Conservation (phyloP, 2,113 vertebrate genomes). For the Miniopterus natalensis region DNA sequence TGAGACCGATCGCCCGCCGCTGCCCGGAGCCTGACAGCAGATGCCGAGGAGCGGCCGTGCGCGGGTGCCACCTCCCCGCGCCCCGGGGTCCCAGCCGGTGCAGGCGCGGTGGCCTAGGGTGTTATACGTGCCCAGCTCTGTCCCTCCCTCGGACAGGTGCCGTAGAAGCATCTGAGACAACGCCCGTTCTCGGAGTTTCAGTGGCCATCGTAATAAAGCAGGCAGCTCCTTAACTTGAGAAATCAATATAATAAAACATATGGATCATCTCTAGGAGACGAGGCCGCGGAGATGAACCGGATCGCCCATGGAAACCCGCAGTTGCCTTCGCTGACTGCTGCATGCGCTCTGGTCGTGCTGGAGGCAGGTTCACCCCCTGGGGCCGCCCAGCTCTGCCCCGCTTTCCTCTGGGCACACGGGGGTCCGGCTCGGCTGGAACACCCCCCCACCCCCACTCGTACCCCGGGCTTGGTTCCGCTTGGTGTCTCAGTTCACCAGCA, state of each 20-base stretch:
- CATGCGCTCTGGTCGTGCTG: not conserved
- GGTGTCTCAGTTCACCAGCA: not conserved
- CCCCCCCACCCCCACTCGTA: no score
- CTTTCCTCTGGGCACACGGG: not conserved
- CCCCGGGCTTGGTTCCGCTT: not conserved
- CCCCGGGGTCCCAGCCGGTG: not conserved
- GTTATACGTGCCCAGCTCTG: not conserved
- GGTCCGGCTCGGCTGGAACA: accelerated
- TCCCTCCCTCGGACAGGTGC: not conserved
- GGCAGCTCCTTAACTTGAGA: not conserved
- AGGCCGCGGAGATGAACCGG: not conserved
- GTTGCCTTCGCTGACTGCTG: not conserved
- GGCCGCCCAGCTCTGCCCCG: not conserved
- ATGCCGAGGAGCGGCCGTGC: no score
- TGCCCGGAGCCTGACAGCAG: no score
- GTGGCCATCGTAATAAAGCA: not conserved
- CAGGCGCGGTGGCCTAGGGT: not conserved
- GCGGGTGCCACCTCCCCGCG: not conserved
- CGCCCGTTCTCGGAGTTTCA: not conserved
- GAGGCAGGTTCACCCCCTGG: not conserved
- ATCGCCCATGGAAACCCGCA: not conserved
- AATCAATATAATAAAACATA: conserved; percentile 45
- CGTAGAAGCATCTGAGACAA: not conserved
- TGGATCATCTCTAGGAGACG: not conserved
- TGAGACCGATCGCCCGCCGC: no score